Base-by-base conservation (phyloP, 2,113 vertebrate species). In the Sylvietta virens region DNA sequence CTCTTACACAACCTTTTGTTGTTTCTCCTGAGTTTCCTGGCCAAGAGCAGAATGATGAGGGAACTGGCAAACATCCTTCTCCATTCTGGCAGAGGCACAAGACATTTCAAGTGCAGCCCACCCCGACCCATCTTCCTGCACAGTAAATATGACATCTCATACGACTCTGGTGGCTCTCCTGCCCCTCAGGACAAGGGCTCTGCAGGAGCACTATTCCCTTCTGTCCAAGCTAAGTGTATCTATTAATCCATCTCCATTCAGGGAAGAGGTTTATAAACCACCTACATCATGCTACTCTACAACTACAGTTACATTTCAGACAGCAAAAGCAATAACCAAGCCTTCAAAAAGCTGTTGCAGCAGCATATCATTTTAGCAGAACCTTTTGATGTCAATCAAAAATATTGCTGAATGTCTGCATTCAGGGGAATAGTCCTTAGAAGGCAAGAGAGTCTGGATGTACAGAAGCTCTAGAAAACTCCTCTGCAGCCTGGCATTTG, bases 251-350 rank as follows among this genome's bases (percentile, higher is more conserved):
- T 73, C 79, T 53, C 73, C 64, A 33, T 77, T 86, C 81, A 58
- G 7, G 20, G 71, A 78, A 86, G 71, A 81, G 74, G 58, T 73
- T 88, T 83, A 80, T 70, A 95, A 94, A 78, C 85, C 67, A 91
- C 40, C 67, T 56, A 90, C 39, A 93, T 74, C 85, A 71, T 28
- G 56, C 60, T 74, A 27, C 67, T 93, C 92, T 77, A 67, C 22
- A 83, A 78, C 81, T 80, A 37, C 31, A 54, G 62, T 54, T 86
- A 90, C 87, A 90, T 90, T 95, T 93, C 35, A 91, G 92, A 86
- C 71, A 94, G 81, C 87, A 95, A 88, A 94, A 73, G 92, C 76
- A 95, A 83, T 83, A 91, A 93, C 79, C 64, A 64, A 95, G 87
- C 93, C 90, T 92, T 95, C 90, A 77, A 64, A 81, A 96, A 76